phyloP scores from a whole-genome alignment of 2,797 vertebrate species.

The Microchirus variegatus region DNA sequence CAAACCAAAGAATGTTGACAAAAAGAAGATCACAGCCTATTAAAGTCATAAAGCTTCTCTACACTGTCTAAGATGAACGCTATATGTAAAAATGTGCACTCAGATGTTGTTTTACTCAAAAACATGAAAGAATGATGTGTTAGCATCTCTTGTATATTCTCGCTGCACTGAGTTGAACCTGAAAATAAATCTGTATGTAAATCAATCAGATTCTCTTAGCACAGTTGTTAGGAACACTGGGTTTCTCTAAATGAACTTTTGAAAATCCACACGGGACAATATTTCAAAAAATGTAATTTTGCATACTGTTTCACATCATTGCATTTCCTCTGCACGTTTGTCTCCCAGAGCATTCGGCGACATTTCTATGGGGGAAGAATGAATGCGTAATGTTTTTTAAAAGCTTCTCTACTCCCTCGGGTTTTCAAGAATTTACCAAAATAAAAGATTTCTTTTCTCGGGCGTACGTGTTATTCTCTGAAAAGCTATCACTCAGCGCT shows the following conservation, averaged over 20 bases:
- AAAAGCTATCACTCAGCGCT: slow-evolving; percentile 78
- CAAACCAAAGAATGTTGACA: neutral
- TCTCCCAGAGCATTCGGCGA: slow-evolving; percentile 81
- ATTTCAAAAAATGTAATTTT: slow-evolving; percentile 86
- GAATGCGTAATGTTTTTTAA: slow-evolving; percentile 81
- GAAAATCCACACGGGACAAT: slow-evolving; percentile 81
- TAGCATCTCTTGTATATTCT: slow-evolving; percentile 49
- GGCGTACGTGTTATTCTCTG: slow-evolving; percentile 78
- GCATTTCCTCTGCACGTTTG: slow-evolving; percentile 82
- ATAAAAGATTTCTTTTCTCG: slow-evolving; percentile 78
- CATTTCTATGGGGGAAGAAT: slow-evolving; percentile 83
- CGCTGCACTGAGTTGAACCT: slow-evolving; percentile 49
- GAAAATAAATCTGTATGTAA: slow-evolving; percentile 62
- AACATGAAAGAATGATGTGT: slow-evolving; percentile 19
- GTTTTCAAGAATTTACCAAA: slow-evolving; percentile 78
- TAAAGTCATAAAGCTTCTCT: too few species aligned
- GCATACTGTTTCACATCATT: slow-evolving; percentile 84
- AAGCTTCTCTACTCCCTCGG: slow-evolving; percentile 75
- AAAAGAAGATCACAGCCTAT: slow-evolving; percentile 18
- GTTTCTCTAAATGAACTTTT: slow-evolving; percentile 84
- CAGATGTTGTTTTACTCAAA: neutral
- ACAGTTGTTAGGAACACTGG: slow-evolving; percentile 75
- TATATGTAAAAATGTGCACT: too few species aligned
- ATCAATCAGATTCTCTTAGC: slow-evolving; percentile 67
- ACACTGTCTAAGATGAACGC: too few species aligned